phyloP scores from a whole-genome alignment of 2,888 invertebrate genomes.

The Heliconius ismenius region DNA sequence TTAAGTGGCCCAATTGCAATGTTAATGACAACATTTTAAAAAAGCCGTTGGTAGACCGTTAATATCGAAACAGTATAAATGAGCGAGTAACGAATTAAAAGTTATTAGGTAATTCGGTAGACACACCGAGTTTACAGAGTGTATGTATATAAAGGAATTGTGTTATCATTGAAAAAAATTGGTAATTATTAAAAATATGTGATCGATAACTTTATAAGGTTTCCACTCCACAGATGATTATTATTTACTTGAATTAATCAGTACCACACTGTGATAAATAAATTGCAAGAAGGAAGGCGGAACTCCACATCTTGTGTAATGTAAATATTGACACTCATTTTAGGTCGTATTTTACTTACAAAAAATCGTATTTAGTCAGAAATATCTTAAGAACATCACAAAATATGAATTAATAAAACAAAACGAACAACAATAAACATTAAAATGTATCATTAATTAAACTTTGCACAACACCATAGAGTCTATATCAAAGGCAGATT shows the following conservation, averaged over 20 bases:
- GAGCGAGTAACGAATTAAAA: too few species aligned
- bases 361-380: background rate
- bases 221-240: too few species aligned
- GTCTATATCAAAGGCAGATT: constrained; percentile 49
- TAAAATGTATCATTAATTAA: background rate
- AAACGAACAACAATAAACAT: background rate
- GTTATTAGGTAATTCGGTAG: too few species aligned
- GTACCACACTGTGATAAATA: too few species aligned
- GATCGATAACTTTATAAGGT: background rate
- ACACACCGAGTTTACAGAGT: background rate
- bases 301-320: background rate
- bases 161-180: background rate
- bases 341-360: background rate
- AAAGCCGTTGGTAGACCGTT: too few species aligned
- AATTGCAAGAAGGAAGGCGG: too few species aligned
- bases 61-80: too few species aligned
- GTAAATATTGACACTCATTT: background rate
- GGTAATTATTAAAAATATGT: background rate
- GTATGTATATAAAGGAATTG: background rate
- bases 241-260: too few species aligned
- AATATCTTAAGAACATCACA: background rate
- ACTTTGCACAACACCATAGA: constrained; percentile 25
- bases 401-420: background rate
- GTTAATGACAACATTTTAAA: too few species aligned
- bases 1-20: too few species aligned